Base-by-base conservation (phyloP, 2,888 invertebrate genomes). In the Ethmia dodecea region DNA sequence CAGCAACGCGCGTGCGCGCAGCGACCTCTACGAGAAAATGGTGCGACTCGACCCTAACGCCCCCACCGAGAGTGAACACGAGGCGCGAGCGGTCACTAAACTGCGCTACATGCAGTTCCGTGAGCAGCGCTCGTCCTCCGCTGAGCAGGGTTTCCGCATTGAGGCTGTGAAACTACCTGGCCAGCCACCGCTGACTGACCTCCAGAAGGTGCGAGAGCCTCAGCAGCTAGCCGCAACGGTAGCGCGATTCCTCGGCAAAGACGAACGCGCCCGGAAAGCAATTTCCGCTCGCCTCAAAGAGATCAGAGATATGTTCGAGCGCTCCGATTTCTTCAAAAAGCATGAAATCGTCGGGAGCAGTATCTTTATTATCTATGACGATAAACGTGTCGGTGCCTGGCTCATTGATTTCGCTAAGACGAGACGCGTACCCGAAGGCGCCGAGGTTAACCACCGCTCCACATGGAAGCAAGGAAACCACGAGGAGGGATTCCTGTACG, bases 401-500 rank as follows among this genome's bases (percentile, higher is more conserved):
- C 88, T 99, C 51, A 99, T 99, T 43, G 99, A 99, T 71, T 99
- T 99, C 68, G 98, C 97, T 30, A 99, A 99, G 70, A 96, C 97
- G 0, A 89, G 93, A 34, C 88, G 88, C 33, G 83, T 97, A 29
- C 92, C 94, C 0, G 88, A 90, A 13, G 92, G 91, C 6, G 55
- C 88, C 13, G 83, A 76, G 31, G 89, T 98, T 10, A 91, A 91
- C 48, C 99, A 99, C 69, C 89, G 96, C 37, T 86, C 87, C 5
- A 86, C 90, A 9, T 99, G 98, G 99, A 69, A 89, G 40, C 92
- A 95, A 49, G 98, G 98, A n/a, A 99, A 98, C 72, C 94, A 95
- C 64, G 98, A 99, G 74, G 98, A 99, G 73, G 99, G 99, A 5
- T 94, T 97, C 58, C 89, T 99, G 13, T 92, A 89, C 52, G 99